Percentiles rank a stretch among this genome's conserved stretches.
Conservation (phyloP, 2,797 vertebrate species). For the Sebastes trivittatus region DNA sequence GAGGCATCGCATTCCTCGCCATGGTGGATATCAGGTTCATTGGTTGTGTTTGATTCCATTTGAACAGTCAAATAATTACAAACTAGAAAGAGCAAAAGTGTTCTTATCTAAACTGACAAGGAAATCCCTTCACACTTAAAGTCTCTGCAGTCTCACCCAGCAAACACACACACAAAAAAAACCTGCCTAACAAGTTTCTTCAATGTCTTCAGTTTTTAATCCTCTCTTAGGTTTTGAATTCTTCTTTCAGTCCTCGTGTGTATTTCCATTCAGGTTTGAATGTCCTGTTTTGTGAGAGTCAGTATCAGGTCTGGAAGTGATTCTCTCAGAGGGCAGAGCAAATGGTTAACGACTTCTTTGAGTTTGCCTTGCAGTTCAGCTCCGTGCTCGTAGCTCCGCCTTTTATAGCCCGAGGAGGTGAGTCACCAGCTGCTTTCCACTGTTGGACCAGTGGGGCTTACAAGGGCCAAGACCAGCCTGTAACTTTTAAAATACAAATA, state of each 20-base stretch:
- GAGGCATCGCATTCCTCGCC: constrained; percentile 29
- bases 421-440: constrained; percentile 55
- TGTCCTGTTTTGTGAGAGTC: neutral
- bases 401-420: constrained; percentile 52
- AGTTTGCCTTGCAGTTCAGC: constrained; percentile 36
- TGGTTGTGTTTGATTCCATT: no score
- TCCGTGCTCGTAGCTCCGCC: constrained; percentile 68
- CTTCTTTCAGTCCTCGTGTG: neutral
- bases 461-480: neutral
- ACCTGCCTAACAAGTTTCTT: constrained; percentile 37
- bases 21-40: no score
- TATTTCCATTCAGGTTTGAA: neutral
- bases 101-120: neutral
- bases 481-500: constrained; percentile 1
- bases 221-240: neutral
- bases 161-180: neutral
- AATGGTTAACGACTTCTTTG: constrained; percentile 7
- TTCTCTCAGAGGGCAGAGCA: constrained; percentile 5
- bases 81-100: neutral
- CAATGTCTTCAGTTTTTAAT: neutral
- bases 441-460: neutral
- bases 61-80: neutral
- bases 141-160: neutral
- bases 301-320: constrained; percentile 25
- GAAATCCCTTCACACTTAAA: neutral